Base-by-base conservation (phyloP, 2,888 invertebrate species). In the Silvanus unidentatus region DNA sequence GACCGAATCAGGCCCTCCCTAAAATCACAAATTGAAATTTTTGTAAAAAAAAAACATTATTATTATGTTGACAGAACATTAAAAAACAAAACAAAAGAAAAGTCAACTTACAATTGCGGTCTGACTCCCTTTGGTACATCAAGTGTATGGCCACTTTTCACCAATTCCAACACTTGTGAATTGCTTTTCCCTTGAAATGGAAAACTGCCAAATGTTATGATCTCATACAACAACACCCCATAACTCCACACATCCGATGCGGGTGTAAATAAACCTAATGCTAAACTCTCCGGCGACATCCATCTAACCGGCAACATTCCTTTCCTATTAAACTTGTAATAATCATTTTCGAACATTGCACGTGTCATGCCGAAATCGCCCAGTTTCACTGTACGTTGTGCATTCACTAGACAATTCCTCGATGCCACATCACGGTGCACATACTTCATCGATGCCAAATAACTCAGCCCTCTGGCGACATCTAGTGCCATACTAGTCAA, bases 281-380 rank as follows among this genome's bases (percentile, higher is more conserved):
- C 82, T 11, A 94, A 73, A 55, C 88, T 86, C 72, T 94, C 94
- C 0, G 93, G 93, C 1, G 93, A 84, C 93, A 94, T 93, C 93
- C 94, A 94, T 49, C 64, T 46, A 4, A 58, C 58, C 10, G 55
- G 57, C 39, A 57, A 42, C 55, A 57, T 55, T 16, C 57, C 57
- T 73, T 87, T 88, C 50, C 91, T 81, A 64, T 85, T 88, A 67
- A 93, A 92, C 53, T 86, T 82, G 72, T 94, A 94, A 69, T 92
- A 92, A 68, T 92, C 92, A 53, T 85, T 86, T 60, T 92, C 91
- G 67, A 83, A 88, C 68, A 88, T 88, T 0, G 88, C 84, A 36
- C 94, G 77, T 1, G 93, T 87, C 93, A 94, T 92, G 34, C 94
- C 94, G 71, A 94, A 95, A 71, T 95, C 94, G 1, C 86, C 88